Base-by-base conservation (phyloP, 2,888 invertebrate species). In the Hedychridium roseum region DNA sequence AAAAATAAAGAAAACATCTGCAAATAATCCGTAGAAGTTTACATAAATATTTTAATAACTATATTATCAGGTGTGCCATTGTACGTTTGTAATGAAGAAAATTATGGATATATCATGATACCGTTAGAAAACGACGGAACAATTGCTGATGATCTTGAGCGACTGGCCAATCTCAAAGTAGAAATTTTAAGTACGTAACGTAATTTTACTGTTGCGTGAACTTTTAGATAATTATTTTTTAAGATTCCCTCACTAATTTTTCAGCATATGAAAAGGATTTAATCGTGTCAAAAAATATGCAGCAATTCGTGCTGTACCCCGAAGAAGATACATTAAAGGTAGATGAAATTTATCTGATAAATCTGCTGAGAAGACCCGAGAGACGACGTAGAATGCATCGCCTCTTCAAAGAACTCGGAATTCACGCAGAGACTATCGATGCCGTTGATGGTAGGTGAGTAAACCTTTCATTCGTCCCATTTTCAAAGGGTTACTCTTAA, bases 401-500 rank as follows among this genome's bases (percentile, higher is more conserved):
- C 26, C 87, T 89, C 50, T 91, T 98, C 62, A 82, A 88, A 32
- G 90, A 91, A 64, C 80, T 97, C 1, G 94, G 94, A 0, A 81
- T 97, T 64, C 83, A 89, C n/a, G 90, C 85, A 1, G 86, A 86
- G 41, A 74, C 85, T 42, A 79, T 92, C n/a, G 84, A 89, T 50
- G 97, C 96, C 2, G 86, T 96, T 3, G 97, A 97, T 82, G 97
- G 97, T 66, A 88, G 86, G 91, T 91, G 80, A 82, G 85, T 81
- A 7, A 17, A n/a, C 2, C 17, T 11, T 41, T 11, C n/a, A n/a
- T n/a, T n/a, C n/a, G n/a, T n/a, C n/a, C n/a, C n/a, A n/a, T n/a
- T n/a, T n/a, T n/a, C n/a, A n/a, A n/a, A 16, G 17, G 12, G 11
- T n/a, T 4, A 7, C 7, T 23, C 9, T 15, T 17, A 5, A 36